Evolutionary conservation across 2,888 invertebrate species (phyloP), one percentile per base, ranked within the genome.

Genomic region (Caenorhabditis sulstoni): DNA sequence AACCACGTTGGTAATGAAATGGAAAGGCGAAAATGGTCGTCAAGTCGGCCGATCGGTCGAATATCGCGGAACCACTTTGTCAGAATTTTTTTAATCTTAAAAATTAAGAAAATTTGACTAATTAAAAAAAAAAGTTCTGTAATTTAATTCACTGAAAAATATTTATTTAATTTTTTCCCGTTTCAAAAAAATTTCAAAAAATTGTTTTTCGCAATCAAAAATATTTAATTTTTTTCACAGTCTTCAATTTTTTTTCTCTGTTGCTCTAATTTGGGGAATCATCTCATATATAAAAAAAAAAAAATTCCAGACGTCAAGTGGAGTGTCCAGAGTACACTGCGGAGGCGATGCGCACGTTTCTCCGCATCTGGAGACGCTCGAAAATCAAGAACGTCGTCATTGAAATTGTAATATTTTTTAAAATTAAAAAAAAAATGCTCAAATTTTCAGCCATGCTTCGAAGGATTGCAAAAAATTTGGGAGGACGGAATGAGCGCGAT

Each of bases 381-480:
- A 75, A 79, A 61, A 61, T 75, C 29, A 74, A 75, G 47, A 70
- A 45, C 18, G 45, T 79, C 16, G 37, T 66, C 12, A 75, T 79
- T 16, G 79, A 79, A 35, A 79, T 79, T 70, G 79, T 79, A 16
- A 59, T 16, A 20, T 8, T 44, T 55, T 41, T 41, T 14, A 2
- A 18, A 41, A 44, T 41, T 14, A 23, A 35, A 59, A 23, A 44
- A 5, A 11, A n/a, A 58, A 44, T n/a, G 41, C n/a, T n/a, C n/a
- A n/a, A 7, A 4, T 52, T 74, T 79, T 23, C 47, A 79, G 79
- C 79, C 79, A 11, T 79, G 79, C n/a, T 79, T 79, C 65, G 79
- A 79, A 70, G 79, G 75, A n/a, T 44, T 79, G 5, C n/a, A 50
- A 11, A 12, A 16, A 9, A 57, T 79, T 5, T 79, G 74, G 74